Percentiles rank a stretch among this genome's conserved stretches.
Evolutionary conservation across 2,797 vertebrate genomes (phyloP).

Genomic region (Trachurus trachurus): DNA sequence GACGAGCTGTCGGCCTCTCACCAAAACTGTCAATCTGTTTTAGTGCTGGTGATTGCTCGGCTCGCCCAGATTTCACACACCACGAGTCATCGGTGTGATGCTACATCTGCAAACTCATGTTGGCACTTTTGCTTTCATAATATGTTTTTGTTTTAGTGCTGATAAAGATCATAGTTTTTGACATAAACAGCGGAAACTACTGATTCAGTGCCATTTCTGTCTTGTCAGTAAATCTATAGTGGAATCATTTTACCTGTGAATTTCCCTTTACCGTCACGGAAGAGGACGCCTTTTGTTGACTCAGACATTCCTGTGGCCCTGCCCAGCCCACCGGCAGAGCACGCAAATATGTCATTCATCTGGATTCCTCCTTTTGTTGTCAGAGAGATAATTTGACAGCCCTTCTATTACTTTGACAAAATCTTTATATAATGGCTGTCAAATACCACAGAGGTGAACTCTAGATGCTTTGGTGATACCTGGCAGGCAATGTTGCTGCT

Average conservation of each 20-base stretch:
- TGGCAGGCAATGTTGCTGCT: neutral
- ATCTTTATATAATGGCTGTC: constrained; percentile 5
- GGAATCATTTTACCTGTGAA: constrained; percentile 22
- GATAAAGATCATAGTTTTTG: constrained; percentile 23
- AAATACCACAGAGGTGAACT: constrained; percentile 39
- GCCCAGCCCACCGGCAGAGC: constrained; percentile 48
- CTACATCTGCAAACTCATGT: neutral
- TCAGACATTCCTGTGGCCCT: constrained; percentile 55
- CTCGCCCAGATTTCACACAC: constrained; percentile 17
- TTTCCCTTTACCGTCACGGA: constrained; percentile 4
- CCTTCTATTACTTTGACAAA: constrained; percentile 16
- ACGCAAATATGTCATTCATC: constrained; percentile 72
- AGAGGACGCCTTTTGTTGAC: constrained; percentile 12
- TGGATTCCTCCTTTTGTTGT: constrained; percentile 62
- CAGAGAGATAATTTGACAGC: constrained; percentile 37
- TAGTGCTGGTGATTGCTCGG: neutral
- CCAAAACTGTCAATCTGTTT: constrained; percentile 20
- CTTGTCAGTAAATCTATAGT: neutral
- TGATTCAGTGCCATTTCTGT: neutral
- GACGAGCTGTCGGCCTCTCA: constrained; percentile 3
- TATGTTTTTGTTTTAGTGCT: neutral
- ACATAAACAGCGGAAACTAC: constrained; percentile 37
- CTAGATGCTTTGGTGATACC: constrained; percentile 6
- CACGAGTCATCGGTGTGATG: neutral
- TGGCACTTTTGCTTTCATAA: neutral